Evolutionary conservation across 2,888 invertebrate species (phyloP).

Genomic region (Sylvicola cinctus): DNA sequence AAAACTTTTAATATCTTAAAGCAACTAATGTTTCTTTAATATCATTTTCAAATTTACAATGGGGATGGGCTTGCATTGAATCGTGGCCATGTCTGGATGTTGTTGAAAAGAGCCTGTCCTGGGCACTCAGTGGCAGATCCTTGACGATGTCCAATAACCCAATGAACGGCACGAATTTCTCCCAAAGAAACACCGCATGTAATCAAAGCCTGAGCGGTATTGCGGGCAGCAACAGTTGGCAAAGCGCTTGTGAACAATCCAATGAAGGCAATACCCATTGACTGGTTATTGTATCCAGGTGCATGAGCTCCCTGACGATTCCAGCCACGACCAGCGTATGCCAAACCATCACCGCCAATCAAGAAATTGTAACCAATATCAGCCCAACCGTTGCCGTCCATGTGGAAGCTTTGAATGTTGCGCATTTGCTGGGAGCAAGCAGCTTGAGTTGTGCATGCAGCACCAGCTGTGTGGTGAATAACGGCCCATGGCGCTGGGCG

Average conservation of each 20-base stretch:
- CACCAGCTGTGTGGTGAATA: slow-evolving; percentile 48
- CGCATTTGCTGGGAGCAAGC: slow-evolving; percentile 31
- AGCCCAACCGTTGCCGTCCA: slow-evolving; percentile 29
- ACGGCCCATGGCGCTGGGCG: slow-evolving; percentile 42
- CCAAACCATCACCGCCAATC: slow-evolving; percentile 39
- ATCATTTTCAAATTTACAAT: background rate
- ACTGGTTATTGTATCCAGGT: slow-evolving; percentile 32
- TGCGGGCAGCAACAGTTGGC: slow-evolving; percentile 5
- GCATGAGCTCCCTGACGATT: slow-evolving; percentile 38
- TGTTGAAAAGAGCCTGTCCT: slow-evolving; percentile 29
- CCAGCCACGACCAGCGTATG: slow-evolving; percentile 45
- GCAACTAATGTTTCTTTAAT: background rate
- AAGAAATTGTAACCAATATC: slow-evolving; percentile 45
- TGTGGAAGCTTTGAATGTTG: slow-evolving; percentile 36
- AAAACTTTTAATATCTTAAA: too few relatives aligned
- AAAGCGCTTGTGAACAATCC: slow-evolving; percentile 23
- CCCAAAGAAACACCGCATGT: slow-evolving; percentile 30
- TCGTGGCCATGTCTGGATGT: slow-evolving; percentile 35
- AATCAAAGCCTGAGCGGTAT: slow-evolving; percentile 31
- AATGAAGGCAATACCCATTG: slow-evolving; percentile 39
- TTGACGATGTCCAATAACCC: slow-evolving; percentile 32
- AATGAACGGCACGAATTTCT: slow-evolving; percentile 29
- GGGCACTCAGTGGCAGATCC: slow-evolving; percentile 32
- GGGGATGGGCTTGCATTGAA: slow-evolving; percentile 16
- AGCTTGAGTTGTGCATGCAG: slow-evolving; percentile 29